Evolutionary conservation across 2,888 invertebrate species (phyloP).

Genomic region (Fragum whitleyi): DNA sequence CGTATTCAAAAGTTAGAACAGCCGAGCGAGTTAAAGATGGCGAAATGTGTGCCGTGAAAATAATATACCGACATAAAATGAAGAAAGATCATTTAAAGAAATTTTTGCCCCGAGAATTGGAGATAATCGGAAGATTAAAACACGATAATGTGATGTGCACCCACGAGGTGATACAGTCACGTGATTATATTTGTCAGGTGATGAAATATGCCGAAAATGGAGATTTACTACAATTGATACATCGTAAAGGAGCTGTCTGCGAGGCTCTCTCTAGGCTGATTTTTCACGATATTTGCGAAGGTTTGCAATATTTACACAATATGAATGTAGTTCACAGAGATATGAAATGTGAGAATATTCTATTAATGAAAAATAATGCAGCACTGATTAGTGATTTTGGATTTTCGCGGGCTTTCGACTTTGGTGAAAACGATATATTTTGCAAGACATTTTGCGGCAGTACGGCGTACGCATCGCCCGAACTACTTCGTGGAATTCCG

Average conservation of each 20-base stretch:
- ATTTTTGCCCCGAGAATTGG: constrained; percentile 92
- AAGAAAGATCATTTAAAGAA: constrained; percentile 91
- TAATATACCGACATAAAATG: constrained; percentile 90
- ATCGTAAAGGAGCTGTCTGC: constrained; percentile 66
- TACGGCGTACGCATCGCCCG: constrained; percentile 93
- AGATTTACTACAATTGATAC: constrained; percentile 90
- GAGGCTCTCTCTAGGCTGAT: constrained; percentile 72
- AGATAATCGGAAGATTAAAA: constrained; percentile 90
- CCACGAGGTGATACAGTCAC: constrained; percentile 91
- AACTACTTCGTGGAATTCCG: constrained; percentile 90
- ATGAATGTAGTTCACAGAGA: constrained; percentile 93
- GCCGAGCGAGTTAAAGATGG: constrained; percentile 75
- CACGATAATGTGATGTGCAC: constrained; percentile 92
- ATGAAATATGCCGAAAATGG: constrained; percentile 93
- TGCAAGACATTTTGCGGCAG: constrained; percentile 95
- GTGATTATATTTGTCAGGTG: constrained; percentile 91
- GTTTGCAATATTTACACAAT: constrained; percentile 91
- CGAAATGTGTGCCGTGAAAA: constrained; percentile 88
- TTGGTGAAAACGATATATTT: constrained; percentile 88
- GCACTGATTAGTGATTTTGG: constrained; percentile 93
- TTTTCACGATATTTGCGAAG: constrained; percentile 90
- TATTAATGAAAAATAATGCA: constrained; percentile 76
- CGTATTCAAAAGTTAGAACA: constrained; percentile 92
- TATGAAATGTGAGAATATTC: constrained; percentile 92
- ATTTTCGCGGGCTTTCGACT: constrained; percentile 89